Conservation (phyloP, 2,888 invertebrate species). For the Sesia apiformis region DNA sequence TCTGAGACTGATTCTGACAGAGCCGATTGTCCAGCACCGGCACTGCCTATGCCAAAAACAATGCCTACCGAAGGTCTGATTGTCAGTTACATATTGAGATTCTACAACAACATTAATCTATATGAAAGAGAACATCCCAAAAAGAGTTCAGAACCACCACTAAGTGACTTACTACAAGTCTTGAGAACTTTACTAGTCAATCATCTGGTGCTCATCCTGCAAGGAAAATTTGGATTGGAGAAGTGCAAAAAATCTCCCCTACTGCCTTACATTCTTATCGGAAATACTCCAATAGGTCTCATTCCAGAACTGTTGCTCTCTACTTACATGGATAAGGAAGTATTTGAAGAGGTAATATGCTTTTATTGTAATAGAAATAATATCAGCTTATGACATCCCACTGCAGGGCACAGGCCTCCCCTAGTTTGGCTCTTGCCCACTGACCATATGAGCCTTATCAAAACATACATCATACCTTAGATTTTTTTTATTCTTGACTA, state of each 20-base stretch:
- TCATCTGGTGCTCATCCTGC: slow-evolving; percentile 74
- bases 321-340: slow-evolving; percentile 74
- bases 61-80: slow-evolving; percentile 57
- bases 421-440: no score
- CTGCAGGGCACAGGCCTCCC: no score
- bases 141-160: slow-evolving; percentile 82
- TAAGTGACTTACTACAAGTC: slow-evolving; percentile 78
- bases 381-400: no score
- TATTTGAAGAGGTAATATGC: slow-evolving; percentile 65
- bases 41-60: slow-evolving; percentile 53
- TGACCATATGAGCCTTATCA: no score
- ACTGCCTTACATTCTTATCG: slow-evolving; percentile 79
- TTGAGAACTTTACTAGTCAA: slow-evolving; percentile 70
- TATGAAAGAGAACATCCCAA: slow-evolving; percentile 86
- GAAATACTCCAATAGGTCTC: slow-evolving; percentile 83
- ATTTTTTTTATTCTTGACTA: no score
- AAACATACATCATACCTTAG: no score
- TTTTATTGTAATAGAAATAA: background rate
- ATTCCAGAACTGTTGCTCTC: slow-evolving; percentile 79
- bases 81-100: slow-evolving; percentile 60
- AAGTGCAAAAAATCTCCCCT: slow-evolving; percentile 76
- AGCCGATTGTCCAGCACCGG: slow-evolving; percentile 57
- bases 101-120: slow-evolving; percentile 80
- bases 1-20: slow-evolving; percentile 50
- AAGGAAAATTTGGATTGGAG: slow-evolving; percentile 71